Base-by-base conservation (phyloP, 1,140 invertebrate genomes). In the Mercenaria mercenaria region DNA sequence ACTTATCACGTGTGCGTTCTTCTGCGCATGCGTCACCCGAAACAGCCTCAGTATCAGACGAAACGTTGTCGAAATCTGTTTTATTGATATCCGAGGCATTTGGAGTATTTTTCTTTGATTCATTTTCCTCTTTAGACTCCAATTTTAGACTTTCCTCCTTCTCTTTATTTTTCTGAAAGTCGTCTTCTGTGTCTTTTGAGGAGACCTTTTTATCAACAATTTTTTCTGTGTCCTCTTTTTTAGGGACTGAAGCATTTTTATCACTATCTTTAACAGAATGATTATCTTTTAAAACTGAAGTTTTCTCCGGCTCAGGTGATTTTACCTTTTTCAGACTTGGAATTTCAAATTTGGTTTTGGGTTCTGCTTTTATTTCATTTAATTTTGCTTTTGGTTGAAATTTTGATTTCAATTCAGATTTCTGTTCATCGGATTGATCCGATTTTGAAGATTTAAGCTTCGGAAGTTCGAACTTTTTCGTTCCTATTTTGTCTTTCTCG, bases 401-500 rank as follows among this genome's bases (percentile, higher is more conserved):
- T 37, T 37, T 56, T 23, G 76, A 79, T 56, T 79, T 79, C 18
- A 79, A 56, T 26, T 32, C 47, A 37, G 76, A 34, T 56, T 79
- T 56, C 20, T 13, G 34, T 41, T 79, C 76, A 13, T 59, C 47
- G 1, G 39, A 11, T 43, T 74, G 3, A 37, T 87, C 84, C 3
- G 26, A 15, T 87, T 77, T 87, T 10, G 84, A 87, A 34, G 80
- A 64, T 77, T 87, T 87, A 29, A 87, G 61, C 64, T 76, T 77
- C 20, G 84, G 84, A 34, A 87, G 50, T 41, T 76, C 84, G 61
- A 87, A 87, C 41, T 87, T 87, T 39, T 87, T 87, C 18, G 67
- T 20, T 20, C 23, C 41, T 4, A 56, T 0, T 72, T 72, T 52
- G 29, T 72, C 56, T 74, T 85, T 67, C 13, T 67, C 59, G 29